Percentiles rank a stretch among this genome's conserved stretches.
These are phyloP conservation scores for Prosapia bicincta DNA, from an alignment of 2,888 invertebrate species.

Conservation along the genomic window DNA sequence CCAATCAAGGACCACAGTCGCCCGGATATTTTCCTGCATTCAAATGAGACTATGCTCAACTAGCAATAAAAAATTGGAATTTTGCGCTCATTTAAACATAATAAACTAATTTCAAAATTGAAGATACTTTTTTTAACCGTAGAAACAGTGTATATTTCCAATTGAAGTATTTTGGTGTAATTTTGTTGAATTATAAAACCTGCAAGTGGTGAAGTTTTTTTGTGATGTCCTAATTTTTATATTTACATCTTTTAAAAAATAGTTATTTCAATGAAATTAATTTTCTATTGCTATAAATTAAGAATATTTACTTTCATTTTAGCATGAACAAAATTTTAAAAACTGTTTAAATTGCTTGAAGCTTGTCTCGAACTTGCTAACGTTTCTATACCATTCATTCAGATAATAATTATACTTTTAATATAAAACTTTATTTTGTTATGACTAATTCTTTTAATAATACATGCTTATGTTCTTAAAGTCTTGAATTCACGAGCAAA, in stretches of 20 bases:
- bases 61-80: background rate
- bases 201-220: background rate
- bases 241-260: background rate
- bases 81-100: background rate
- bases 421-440: background rate
- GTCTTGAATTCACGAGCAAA: background rate
- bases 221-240: background rate
- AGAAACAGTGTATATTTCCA: background rate
- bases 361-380: too few species aligned
- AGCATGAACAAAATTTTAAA: too few species aligned
- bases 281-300: too few species aligned
- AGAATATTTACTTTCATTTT: too few species aligned
- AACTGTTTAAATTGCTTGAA: too few species aligned
- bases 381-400: background rate
- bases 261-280: background rate
- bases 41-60: constrained; percentile 15
- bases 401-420: background rate
- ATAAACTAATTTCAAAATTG: background rate
- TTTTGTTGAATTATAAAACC: background rate
- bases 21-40: constrained; percentile 14
- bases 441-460: background rate
- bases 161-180: background rate
- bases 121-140: background rate
- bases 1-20: background rate
- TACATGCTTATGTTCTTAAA: background rate